Base-by-base conservation (phyloP, 2,888 invertebrate species). In the Lamproptera curius region DNA sequence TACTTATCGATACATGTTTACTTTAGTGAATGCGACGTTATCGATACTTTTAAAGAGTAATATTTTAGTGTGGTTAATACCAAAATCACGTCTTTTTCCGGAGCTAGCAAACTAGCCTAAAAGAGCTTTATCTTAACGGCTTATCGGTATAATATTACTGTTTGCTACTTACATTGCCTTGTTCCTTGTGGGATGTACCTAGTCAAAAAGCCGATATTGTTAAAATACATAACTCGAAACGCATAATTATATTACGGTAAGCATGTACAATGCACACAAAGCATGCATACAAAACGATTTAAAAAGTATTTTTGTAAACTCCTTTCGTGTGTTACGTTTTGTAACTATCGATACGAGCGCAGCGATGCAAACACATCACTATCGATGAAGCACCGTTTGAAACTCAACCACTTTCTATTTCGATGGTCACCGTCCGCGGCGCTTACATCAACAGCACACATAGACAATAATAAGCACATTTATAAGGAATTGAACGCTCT, bases 391-490 rank as follows among this genome's bases (percentile, higher is more conserved):
- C 65, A 70, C 65, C 67, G 71, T 64, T n/a, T 57, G 69, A 76
- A 69, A 78, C 73, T 69, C 64, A 73, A 69, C 71, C 70, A 77
- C 85, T 86, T 87, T 87, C 86, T 82, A 85, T 85, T 84, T 86
- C 83, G 74, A 76, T 73, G 69, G 65, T 59, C 58, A 59, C 59
- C 61, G 65, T 61, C 66, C 66, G 65, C 65, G 57, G 55, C 54
- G 54, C 63, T 55, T 59, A 64, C 57, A 63, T 59, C 58, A 58
- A 57, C 58, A 58, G 48, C 63, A 69, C 71, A 63, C 70, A 73
- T 60, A 65, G 62, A 61, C 50, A 42, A 53, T 43, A 38, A 48
- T 46, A 54, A 44, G 40, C 52, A 54, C 42, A 46, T 26, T 53
- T 49, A 54, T 52, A 47, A 52, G 43, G 45, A 51, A 54, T 46